phyloP scores from a whole-genome alignment of 2,797 vertebrate genomes.

The Syndactyla subalaris region DNA sequence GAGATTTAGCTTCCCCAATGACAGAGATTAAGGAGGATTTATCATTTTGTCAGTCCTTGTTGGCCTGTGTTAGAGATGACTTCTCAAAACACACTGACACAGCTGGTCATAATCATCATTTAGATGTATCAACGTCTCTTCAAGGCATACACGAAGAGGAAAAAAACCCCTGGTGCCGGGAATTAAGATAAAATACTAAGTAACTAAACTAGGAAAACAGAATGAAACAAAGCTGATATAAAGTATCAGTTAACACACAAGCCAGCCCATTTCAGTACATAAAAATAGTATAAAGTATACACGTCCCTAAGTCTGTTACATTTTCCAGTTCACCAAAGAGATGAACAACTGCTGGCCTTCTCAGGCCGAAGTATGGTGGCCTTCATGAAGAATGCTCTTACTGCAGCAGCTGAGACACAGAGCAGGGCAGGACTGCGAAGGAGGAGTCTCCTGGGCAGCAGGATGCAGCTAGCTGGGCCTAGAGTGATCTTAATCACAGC shows the following conservation, averaged over 20 bases:
- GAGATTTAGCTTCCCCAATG: conserved; percentile 29
- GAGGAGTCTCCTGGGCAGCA: background rate
- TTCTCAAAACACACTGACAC: background rate
- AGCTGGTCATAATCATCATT: background rate
- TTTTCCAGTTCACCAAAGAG: background rate
- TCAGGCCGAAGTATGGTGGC: background rate
- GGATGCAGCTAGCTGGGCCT: background rate
- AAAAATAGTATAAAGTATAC: background rate
- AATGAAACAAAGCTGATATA: background rate
- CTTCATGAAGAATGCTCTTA: background rate
- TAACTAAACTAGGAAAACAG: background rate
- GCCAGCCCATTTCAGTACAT: background rate
- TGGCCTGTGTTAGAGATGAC: conserved; percentile 4
- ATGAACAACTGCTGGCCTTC: background rate
- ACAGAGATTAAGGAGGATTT: conserved; percentile 47
- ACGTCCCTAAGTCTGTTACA: background rate
- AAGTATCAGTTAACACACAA: background rate
- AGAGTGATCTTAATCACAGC: no score
- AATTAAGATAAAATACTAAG: background rate
- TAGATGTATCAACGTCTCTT: background rate
- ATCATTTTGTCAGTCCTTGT: conserved; percentile 16
- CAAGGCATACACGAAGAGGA: background rate
- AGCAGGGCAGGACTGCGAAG: background rate
- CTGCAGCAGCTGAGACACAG: background rate
- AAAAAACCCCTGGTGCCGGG: background rate